Evolutionary conservation across 2,113 vertebrate genomes (phyloP).

Genomic region (Corynorhinus townsendii): DNA sequence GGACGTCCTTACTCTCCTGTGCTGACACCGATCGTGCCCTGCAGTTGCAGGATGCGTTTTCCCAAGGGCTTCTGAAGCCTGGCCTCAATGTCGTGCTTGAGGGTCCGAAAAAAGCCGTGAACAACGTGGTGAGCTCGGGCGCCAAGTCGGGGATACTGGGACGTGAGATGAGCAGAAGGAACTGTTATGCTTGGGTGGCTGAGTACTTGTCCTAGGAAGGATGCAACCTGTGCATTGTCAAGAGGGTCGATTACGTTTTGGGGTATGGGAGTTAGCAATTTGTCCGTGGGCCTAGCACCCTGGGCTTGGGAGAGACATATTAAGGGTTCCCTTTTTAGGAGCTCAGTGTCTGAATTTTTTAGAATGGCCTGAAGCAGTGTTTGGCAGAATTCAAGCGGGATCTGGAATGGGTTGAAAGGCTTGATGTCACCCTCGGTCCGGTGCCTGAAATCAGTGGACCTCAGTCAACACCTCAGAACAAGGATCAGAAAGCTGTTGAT

Average conservation of each 20-base stretch:
- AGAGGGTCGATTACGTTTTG: not conserved
- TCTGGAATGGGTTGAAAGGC: constrained; percentile 92
- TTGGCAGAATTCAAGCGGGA: constrained; percentile 86
- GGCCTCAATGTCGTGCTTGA: constrained; percentile 90
- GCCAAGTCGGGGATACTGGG: not conserved
- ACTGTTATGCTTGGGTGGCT: not conserved
- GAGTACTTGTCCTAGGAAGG: not conserved
- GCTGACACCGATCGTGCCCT: not conserved
- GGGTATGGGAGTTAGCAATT: not conserved
- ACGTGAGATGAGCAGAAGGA: not conserved
- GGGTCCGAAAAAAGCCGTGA: constrained; percentile 81
- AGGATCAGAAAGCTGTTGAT: constrained; percentile 70
- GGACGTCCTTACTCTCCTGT: not conserved
- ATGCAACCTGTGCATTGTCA: not conserved
- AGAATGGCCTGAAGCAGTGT: constrained; percentile 90
- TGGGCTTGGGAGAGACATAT: not conserved
- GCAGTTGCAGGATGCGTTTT: constrained; percentile 93
- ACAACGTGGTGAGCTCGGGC: constrained; percentile 86
- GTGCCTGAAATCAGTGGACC: constrained; percentile 68
- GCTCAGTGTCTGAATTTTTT: constrained; percentile 4
- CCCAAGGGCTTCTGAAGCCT: constrained; percentile 88
- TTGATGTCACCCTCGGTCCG: constrained; percentile 87
- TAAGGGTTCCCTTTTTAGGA: not conserved
- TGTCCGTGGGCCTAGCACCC: not conserved
- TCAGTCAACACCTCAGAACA: constrained; percentile 62